Conservation (phyloP, 2,888 invertebrate genomes). For the Osmoderma eremita region DNA sequence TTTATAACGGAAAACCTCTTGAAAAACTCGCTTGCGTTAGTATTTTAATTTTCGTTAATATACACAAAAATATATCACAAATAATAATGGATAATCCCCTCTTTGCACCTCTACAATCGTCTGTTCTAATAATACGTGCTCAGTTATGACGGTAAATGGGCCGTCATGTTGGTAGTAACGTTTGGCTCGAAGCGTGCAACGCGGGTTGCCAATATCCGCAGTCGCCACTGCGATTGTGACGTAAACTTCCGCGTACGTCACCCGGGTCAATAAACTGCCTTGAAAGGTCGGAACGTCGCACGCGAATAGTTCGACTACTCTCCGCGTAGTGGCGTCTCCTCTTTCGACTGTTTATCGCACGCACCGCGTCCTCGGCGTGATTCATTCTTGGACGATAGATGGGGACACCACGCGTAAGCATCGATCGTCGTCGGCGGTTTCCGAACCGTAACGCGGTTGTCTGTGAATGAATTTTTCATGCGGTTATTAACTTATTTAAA, state of each 20-base stretch:
- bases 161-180: neutral
- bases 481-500: slow-evolving; percentile 39
- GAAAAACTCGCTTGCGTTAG: too few species aligned
- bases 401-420: slow-evolving; percentile 14
- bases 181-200: slow-evolving; percentile 34
- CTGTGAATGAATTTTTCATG: slow-evolving; percentile 39
- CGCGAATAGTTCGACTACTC: slow-evolving; percentile 55
- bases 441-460: slow-evolving; percentile 11
- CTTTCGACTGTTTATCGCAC: slow-evolving; percentile 6
- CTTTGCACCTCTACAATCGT: neutral
- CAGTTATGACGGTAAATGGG: neutral
- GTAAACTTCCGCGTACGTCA: slow-evolving; percentile 63
- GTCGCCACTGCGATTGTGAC: slow-evolving; percentile 59
- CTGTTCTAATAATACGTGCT: neutral
- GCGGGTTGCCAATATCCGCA: slow-evolving; percentile 55
- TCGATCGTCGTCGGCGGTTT: slow-evolving; percentile 23
- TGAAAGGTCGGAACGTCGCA: slow-evolving; percentile 61
- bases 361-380: slow-evolving; percentile 26
- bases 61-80: neutral
- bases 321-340: slow-evolving; percentile 54
- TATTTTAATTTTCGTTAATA: neutral
- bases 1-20: too few species aligned
- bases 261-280: slow-evolving; percentile 65
- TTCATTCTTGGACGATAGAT: slow-evolving; percentile 39
- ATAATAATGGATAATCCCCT: neutral